phyloP scores from a whole-genome alignment of 2,888 invertebrate genomes.

The Spisula solida region DNA sequence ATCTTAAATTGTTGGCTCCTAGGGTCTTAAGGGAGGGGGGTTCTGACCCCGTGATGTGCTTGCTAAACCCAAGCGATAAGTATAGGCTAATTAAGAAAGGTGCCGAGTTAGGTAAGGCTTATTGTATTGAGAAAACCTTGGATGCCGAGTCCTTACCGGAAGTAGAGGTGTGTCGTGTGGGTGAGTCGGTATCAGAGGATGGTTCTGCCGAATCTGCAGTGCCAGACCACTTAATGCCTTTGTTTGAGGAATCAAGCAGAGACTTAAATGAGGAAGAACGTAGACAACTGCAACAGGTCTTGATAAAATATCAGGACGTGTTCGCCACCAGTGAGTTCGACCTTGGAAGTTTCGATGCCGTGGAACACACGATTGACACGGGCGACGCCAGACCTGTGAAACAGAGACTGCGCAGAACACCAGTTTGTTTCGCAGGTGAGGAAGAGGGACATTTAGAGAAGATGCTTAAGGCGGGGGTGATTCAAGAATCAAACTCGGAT shows the following conservation, averaged over 20 bases:
- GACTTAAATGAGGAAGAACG: background rate
- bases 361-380: background rate
- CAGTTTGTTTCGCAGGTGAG: conserved; percentile 10
- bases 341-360: background rate
- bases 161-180: no score
- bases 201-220: background rate
- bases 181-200: background rate
- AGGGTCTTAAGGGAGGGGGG: background rate
- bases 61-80: conserved; percentile 44
- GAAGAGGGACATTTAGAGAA: conserved; percentile 3
- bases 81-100: conserved; percentile 5
- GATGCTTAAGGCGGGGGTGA: conserved; percentile 39
- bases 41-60: conserved; percentile 14
- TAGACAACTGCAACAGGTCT: background rate
- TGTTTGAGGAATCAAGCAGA: background rate
- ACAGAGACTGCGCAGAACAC: conserved; percentile 36
- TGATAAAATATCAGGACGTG: background rate
- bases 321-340: background rate
- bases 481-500: background rate
- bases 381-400: conserved; percentile 13
- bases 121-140: no score
- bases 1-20: conserved; percentile 9
- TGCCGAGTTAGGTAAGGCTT: background rate
- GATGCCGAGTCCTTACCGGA: no score
- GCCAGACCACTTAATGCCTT: background rate